Evolutionary conservation across 2,113 vertebrate genomes (phyloP).

Genomic region (Aegotheles bennettii): DNA sequence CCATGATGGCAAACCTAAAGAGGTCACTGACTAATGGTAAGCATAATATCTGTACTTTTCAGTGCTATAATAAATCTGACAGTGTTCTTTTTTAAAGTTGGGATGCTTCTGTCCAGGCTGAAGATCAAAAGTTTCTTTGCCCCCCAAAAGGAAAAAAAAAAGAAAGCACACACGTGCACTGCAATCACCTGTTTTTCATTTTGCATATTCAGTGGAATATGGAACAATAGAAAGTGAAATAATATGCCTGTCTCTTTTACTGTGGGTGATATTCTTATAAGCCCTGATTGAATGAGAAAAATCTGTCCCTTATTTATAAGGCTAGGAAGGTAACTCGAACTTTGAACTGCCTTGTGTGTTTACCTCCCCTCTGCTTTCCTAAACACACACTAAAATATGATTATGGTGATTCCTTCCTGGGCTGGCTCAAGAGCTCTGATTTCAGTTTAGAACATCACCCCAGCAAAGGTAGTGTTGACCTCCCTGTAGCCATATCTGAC

Average conservation of each 20-base stretch:
- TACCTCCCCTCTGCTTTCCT: not conserved
- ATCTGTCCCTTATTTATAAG: constrained; percentile 29
- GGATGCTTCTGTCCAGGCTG: constrained; percentile 73
- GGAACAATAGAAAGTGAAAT: constrained; percentile 38
- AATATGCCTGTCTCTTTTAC: constrained; percentile 42
- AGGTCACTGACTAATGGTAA: constrained; percentile 78
- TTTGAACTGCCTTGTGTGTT: constrained; percentile 12
- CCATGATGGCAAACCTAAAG: constrained; percentile 73
- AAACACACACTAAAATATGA: not conserved
- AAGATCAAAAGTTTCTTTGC: constrained; percentile 77
- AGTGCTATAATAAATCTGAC: constrained; percentile 79
- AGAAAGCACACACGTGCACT: not conserved
- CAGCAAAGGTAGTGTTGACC: not conserved
- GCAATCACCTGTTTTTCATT: constrained; percentile 78
- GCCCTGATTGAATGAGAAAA: constrained; percentile 52
- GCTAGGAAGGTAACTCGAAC: not conserved
- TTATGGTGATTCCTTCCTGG: not conserved
- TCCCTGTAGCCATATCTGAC: not conserved
- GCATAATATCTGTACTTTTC: constrained; percentile 79
- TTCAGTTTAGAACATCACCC: not conserved
- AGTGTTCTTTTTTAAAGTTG: constrained; percentile 58
- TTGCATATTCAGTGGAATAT: constrained; percentile 46
- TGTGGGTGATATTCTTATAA: constrained; percentile 67
- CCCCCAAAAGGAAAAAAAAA: not conserved
- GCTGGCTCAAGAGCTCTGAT: not conserved